Percentiles rank a stretch among this genome's conserved stretches.
These are phyloP conservation scores for Dicyrtomina minuta DNA, from an alignment of 2,888 invertebrate species.

Conservation along the genomic window DNA sequence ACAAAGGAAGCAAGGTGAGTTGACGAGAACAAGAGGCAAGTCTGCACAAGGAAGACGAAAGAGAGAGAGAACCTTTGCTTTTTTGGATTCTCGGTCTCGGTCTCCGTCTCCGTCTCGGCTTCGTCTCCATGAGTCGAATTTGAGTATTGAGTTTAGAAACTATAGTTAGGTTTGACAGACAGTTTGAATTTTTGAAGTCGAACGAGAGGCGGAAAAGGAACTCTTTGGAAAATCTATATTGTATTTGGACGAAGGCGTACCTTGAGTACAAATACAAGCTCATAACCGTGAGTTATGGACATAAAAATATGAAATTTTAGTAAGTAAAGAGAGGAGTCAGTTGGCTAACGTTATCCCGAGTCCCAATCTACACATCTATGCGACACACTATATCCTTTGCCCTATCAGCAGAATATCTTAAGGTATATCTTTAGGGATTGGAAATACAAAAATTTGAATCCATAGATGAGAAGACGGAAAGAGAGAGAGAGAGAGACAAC, in stretches of 20 bases:
- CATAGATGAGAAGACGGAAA: too few relatives aligned
- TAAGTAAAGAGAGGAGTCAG: slow-evolving; percentile 9
- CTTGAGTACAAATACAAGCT: slow-evolving; percentile 22
- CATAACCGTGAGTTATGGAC: slow-evolving; percentile 29
- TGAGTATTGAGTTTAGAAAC: too few relatives aligned
- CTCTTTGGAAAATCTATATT: slow-evolving; percentile 14
- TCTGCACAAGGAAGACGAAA: slow-evolving; percentile 43
- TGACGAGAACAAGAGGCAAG: slow-evolving; percentile 24
- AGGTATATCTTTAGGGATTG: background rate
- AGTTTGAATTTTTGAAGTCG: slow-evolving; percentile 6
- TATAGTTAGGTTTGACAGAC: background rate
- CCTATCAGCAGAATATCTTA: too few relatives aligned
- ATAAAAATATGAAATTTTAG: slow-evolving; percentile 4
- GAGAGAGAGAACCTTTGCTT: slow-evolving; percentile 30
- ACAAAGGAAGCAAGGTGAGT: slow-evolving; percentile 27
- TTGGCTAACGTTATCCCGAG: slow-evolving; percentile 2
- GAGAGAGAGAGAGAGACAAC: too few relatives aligned
- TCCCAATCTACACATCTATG: too few relatives aligned
- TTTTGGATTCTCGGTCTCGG: slow-evolving; percentile 22
- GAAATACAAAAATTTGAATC: background rate
- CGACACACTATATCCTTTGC: too few relatives aligned
- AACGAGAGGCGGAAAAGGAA: slow-evolving; percentile 7
- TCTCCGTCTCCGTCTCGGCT: background rate
- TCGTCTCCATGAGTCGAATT: too few relatives aligned
- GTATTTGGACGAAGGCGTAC: slow-evolving; percentile 20